Percentiles rank a stretch among this genome's conserved stretches.
Evolutionary conservation across 2,888 invertebrate genomes (phyloP).

Genomic region (Netelia virgata): DNA sequence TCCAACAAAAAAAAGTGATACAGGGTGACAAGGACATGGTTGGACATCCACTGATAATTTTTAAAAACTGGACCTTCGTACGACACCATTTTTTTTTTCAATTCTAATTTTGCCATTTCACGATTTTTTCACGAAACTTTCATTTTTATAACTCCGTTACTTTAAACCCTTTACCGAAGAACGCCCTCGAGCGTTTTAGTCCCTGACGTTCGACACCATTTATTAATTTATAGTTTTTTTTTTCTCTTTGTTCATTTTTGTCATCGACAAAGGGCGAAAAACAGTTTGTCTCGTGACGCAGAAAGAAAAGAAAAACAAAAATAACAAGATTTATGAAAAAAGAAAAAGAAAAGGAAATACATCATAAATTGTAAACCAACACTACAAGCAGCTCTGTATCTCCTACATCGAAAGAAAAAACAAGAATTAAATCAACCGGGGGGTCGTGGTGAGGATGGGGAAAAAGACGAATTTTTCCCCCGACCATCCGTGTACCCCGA

Average conservation of each 20-base stretch:
- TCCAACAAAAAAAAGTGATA: conserved; percentile 37
- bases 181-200: conserved; percentile 37
- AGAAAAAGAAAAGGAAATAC: conserved; percentile 36
- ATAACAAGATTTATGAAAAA: neutral
- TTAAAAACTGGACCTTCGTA: conserved; percentile 53
- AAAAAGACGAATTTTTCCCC: conserved; percentile 48
- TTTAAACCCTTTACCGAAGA: neutral
- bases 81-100: conserved; percentile 39
- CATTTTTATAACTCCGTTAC: neutral
- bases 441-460: conserved; percentile 32
- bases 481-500: conserved; percentile 34
- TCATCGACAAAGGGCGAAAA: neutral
- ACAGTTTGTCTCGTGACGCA: conserved; percentile 43
- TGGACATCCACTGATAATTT: conserved; percentile 63
- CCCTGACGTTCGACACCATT: conserved; percentile 47
- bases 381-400: conserved; percentile 49
- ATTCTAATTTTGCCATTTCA: conserved; percentile 36
- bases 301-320: conserved; percentile 3
- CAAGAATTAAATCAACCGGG: conserved; percentile 46
- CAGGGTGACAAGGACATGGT: conserved; percentile 61
- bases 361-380: conserved; percentile 57
- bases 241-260: conserved; percentile 7
- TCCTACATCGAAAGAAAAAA: conserved; percentile 51
- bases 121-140: conserved; percentile 7
- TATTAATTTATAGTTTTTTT: conserved; percentile 23